Evolutionary conservation across 2,888 invertebrate genomes (phyloP), one percentile per base, ranked within the genome.

Genomic region (Smittia sp.): DNA sequence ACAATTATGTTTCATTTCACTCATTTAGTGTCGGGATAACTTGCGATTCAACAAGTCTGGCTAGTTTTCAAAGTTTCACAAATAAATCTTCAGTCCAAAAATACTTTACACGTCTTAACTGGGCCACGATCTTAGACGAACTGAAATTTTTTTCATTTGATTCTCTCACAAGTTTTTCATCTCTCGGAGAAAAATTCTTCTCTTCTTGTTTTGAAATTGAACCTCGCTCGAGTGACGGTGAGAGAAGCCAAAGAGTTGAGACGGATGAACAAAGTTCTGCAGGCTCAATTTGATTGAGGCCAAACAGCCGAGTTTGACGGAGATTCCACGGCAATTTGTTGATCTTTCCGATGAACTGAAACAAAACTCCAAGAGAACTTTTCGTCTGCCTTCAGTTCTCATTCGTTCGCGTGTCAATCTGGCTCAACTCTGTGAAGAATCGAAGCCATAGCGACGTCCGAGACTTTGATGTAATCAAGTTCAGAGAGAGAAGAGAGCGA

Each of bases 1-100:
- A 41, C 46, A 54, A 27, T 18, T 54, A 27, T 52, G 25, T 54
- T 69, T 69, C 69, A 69, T 69, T 69, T 69, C 69, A 69, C 52
- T 41, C 69, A 69, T 69, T 69, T 25, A 67, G 46, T 58, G 20
- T 4, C 58, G 15, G 1, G n/a, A 4, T 9, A 52, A 4, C 52
- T 7, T 52, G 7, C 58, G 58, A n/a, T 58, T 46, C 11, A 32
- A 6, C 4, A 3, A 32, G 32, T 32, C 9, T 32, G 32, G 32
- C 3, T 32, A 32, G 9, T 9, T 32, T 32, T 32, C 32, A n/a
- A n/a, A n/a, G n/a, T 32, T 32, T 32, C 32, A 6, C 32, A 32
- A 32, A 32, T 32, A n/a, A n/a, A n/a, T n/a, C n/a, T n/a, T n/a
- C n/a, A n/a, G n/a, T n/a, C n/a, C n/a, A n/a, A n/a, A n/a, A n/a